phyloP scores from a whole-genome alignment of 1,140 invertebrate genomes.

The Lanistes nyassanus region DNA sequence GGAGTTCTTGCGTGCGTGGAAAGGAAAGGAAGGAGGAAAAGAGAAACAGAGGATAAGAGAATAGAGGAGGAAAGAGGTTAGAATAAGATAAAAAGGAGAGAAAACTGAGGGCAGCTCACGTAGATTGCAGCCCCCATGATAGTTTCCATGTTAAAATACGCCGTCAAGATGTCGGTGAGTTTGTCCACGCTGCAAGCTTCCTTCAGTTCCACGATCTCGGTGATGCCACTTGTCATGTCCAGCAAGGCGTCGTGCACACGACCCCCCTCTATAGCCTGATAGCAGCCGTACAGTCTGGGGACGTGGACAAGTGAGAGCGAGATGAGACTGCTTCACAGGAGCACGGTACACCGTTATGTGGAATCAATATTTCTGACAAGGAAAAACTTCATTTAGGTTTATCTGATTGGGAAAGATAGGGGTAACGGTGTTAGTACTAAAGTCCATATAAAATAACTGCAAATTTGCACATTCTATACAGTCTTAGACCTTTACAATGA shows the following conservation, averaged over 20 bases:
- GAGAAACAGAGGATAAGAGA: not conserved
- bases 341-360: too few species aligned
- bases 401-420: too few species aligned
- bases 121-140: slow-evolving; percentile 68
- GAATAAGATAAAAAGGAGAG: not conserved
- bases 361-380: too few species aligned
- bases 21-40: not conserved
- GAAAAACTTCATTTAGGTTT: too few species aligned
- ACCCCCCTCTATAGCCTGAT: slow-evolving; percentile 72
- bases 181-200: slow-evolving; percentile 55
- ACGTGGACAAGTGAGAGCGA: too few species aligned
- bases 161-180: slow-evolving; percentile 66
- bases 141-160: slow-evolving; percentile 67
- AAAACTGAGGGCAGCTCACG: slow-evolving; percentile 47
- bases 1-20: too few species aligned
- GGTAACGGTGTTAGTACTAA: too few species aligned
- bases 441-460: too few species aligned
- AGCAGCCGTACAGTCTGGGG: slow-evolving; percentile 70
- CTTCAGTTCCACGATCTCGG: slow-evolving; percentile 69
- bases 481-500: too few species aligned
- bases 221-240: slow-evolving; percentile 73
- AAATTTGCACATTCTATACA: too few species aligned
- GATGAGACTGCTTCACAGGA: too few species aligned
- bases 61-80: not conserved
- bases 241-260: slow-evolving; percentile 73